phyloP scores from a whole-genome alignment of 2,888 invertebrate genomes.

The Euproctis similis region DNA sequence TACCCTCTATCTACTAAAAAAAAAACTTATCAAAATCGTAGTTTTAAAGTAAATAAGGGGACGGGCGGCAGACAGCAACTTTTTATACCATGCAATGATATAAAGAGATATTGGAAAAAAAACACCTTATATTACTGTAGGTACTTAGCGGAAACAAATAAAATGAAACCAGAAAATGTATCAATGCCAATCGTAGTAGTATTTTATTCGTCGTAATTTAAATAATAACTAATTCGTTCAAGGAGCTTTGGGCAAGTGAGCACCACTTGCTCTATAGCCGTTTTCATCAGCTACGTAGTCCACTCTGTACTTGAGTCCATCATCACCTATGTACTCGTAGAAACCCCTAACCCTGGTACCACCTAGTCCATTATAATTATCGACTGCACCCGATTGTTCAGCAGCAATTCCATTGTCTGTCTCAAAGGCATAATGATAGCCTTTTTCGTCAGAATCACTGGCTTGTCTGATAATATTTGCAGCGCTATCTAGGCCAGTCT shows the following conservation, averaged over 20 bases:
- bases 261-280: constrained; percentile 73
- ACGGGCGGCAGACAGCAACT: too few relatives aligned
- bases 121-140: too few relatives aligned
- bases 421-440: constrained; percentile 77
- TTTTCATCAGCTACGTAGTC: constrained; percentile 79
- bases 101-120: too few relatives aligned
- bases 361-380: constrained; percentile 54
- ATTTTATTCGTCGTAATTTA: constrained; percentile 13
- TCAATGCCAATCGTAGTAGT: too few relatives aligned
- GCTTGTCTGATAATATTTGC: constrained; percentile 74
- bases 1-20: too few relatives aligned
- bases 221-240: constrained; percentile 13
- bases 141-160: too few relatives aligned
- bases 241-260: constrained; percentile 56
- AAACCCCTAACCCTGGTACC: constrained; percentile 79
- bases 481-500: constrained; percentile 58
- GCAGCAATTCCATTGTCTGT: constrained; percentile 80
- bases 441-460: constrained; percentile 63
- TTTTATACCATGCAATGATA: too few relatives aligned
- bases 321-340: constrained; percentile 80
- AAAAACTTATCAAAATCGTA: too few relatives aligned
- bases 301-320: constrained; percentile 74
- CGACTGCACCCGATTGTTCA: constrained; percentile 78
- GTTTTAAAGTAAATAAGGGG: too few relatives aligned
- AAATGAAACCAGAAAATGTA: too few relatives aligned